Conservation (phyloP, 1,140 invertebrate genomes). For the Camponotus floridanus region DNA sequence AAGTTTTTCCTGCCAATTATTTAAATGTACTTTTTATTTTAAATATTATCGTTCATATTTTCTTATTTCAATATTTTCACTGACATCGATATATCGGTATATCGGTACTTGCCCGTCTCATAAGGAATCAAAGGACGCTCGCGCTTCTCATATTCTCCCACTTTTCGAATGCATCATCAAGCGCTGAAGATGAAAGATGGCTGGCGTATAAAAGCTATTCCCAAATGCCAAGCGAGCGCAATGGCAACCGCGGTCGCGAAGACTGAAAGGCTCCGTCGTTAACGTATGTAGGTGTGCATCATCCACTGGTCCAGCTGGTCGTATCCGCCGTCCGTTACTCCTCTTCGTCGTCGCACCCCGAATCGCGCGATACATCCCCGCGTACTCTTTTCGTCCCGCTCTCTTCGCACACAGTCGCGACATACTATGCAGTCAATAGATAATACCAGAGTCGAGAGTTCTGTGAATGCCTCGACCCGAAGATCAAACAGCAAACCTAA, state of each 20-base stretch:
- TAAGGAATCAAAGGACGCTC: slow-evolving; percentile 20
- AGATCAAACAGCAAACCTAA: slow-evolving; percentile 87
- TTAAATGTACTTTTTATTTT: neutral
- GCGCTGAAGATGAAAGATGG: slow-evolving; percentile 78
- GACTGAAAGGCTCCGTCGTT: slow-evolving; percentile 66
- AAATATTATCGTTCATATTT: slow-evolving; percentile 24
- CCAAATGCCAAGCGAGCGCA: slow-evolving; percentile 74
- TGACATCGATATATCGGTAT: neutral
- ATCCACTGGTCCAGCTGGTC: slow-evolving; percentile 62
- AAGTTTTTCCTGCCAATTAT: too few relatives aligned
- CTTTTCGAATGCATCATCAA: slow-evolving; percentile 73
- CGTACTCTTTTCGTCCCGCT: neutral
- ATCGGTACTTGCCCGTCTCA: slow-evolving; percentile 9
- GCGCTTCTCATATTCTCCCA: slow-evolving; percentile 31
- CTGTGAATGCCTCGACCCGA: slow-evolving; percentile 84
- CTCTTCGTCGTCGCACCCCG: slow-evolving; percentile 49
- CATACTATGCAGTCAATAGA: slow-evolving; percentile 80
- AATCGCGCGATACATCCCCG: slow-evolving; percentile 55
- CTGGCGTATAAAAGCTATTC: slow-evolving; percentile 78
- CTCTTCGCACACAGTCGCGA: slow-evolving; percentile 57
- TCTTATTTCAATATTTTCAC: neutral
- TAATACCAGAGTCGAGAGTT: slow-evolving; percentile 81
- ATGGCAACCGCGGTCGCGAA: slow-evolving; percentile 42
- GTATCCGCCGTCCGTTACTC: slow-evolving; percentile 63
- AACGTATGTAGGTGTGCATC: slow-evolving; percentile 58